Evolutionary conservation across 2,797 vertebrate genomes (phyloP).

Genomic region (Eupleurogrammus muticus): DNA sequence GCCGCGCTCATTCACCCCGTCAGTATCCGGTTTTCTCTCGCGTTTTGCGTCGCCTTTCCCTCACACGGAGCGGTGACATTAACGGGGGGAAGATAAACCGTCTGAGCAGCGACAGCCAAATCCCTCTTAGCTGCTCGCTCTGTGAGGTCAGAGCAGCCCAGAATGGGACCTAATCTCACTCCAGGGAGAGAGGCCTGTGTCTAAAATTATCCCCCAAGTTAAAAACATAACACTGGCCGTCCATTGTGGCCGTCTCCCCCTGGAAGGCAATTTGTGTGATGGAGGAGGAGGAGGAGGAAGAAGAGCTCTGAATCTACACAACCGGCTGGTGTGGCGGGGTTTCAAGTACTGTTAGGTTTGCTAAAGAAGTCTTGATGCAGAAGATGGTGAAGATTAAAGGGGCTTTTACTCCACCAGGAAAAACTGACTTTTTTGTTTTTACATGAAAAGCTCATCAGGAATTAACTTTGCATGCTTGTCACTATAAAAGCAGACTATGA

Average conservation of each 20-base stretch:
- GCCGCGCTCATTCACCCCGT: constrained; percentile 44
- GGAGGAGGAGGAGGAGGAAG: constrained; percentile 5
- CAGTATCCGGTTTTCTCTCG: constrained; percentile 21
- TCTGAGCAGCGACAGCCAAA: constrained; percentile 79
- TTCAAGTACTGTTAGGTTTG: neutral
- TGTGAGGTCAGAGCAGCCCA: constrained; percentile 81
- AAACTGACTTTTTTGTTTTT: neutral
- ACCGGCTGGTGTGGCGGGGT: constrained; percentile 4
- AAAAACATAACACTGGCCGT: constrained; percentile 65
- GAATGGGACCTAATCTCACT: constrained; percentile 82
- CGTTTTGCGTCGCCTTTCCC: constrained; percentile 28
- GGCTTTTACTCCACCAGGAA: neutral
- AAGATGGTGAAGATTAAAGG: neutral
- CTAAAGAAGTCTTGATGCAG: constrained; percentile 1
- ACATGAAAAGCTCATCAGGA: neutral
- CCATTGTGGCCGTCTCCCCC: constrained; percentile 27
- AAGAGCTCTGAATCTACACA: constrained; percentile 16
- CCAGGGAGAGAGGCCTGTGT: constrained; percentile 65
- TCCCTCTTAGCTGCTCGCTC: constrained; percentile 82
- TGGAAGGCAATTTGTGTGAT: constrained; percentile 41
- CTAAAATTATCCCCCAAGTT: constrained; percentile 81
- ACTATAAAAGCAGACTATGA: neutral
- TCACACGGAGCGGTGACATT: constrained; percentile 72
- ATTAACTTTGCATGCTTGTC: neutral
- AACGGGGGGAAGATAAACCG: constrained; percentile 77